Evolutionary conservation across 2,888 invertebrate genomes (phyloP), one percentile per base, ranked within the genome.

Genomic region (Drosophila infuscata): DNA sequence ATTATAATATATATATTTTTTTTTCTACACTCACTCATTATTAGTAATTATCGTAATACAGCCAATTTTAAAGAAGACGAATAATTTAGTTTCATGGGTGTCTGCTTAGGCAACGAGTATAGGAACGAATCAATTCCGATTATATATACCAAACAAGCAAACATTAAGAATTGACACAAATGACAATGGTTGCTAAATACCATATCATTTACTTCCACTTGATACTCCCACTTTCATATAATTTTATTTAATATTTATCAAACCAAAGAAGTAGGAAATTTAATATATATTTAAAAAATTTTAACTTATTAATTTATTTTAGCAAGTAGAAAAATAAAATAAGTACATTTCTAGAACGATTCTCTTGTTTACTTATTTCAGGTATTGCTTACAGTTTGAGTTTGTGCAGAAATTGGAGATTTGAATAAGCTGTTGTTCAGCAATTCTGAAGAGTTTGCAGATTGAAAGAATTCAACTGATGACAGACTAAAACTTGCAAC

Each of bases 381-480:
- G 5, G 12, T 1, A 9, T 46, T 33, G 11, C 30, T 49, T 17
- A 32, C n/a, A 38, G 35, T n/a, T 54, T 8, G 25, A 63, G 30
- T 35, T 36, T 58, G 0, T 54, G 43, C n/a, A 79, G 56, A 62
- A 61, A 56, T 70, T 63, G 68, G 35, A 70, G 53, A 51, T 82
- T 46, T 46, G 20, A 89, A 89, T 89, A 84, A 88, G 89, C 70
- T 51, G 78, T 68, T 68, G 70, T 62, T 70, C 54, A 66, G 72
- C 58, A 71, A 73, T 60, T 68, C 62, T 69, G 57, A 75, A 88
- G 68, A 62, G 69, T 43, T 59, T 43, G 66, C 52, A 61, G 80
- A 57, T 41, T 58, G 67, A 46, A 51, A 48, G n/a, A 20, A 46
- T 59, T 51, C 66, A 65, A 57, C 67, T 72, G 70, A 70, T 68